Evolutionary conservation across 2,888 invertebrate genomes (phyloP).

Genomic region (Acanthoscelides obtectus): DNA sequence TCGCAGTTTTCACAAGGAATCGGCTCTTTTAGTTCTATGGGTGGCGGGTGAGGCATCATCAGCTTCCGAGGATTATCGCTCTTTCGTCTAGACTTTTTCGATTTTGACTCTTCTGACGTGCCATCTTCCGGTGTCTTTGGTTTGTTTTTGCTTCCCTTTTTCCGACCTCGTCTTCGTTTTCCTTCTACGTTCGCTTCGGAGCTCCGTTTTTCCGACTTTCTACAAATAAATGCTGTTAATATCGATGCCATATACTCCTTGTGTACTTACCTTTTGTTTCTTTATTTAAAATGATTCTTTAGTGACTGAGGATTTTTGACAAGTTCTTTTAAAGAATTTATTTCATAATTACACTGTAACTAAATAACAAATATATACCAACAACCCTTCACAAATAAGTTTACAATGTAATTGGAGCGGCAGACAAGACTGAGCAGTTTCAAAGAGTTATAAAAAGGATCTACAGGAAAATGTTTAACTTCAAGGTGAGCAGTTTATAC

Average conservation of each 20-base stretch:
- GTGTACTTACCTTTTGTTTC: background rate
- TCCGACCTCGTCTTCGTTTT: conserved; percentile 7
- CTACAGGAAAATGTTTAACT: too few species aligned
- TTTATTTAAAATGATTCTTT: too few species aligned
- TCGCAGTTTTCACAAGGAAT: conserved; percentile 10
- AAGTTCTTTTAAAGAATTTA: background rate
- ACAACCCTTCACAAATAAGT: background rate
- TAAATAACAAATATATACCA: background rate
- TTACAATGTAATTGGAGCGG: too few species aligned
- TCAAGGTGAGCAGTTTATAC: too few species aligned
- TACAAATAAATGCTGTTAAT: conserved; percentile 13
- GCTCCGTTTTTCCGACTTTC: conserved; percentile 5
- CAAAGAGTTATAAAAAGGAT: too few species aligned
- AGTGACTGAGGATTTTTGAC: too few species aligned
- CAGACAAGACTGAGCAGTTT: too few species aligned
- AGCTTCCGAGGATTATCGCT: conserved; percentile 19
- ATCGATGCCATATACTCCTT: background rate
- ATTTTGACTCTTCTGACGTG: conserved; percentile 4
- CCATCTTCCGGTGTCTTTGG: conserved; percentile 7
- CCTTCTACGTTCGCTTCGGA: conserved; percentile 1
- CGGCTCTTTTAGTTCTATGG: conserved; percentile 10
- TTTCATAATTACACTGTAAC: background rate
- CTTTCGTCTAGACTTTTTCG: conserved; percentile 16
- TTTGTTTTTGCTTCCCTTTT: conserved; percentile 13
- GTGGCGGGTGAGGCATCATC: conserved; percentile 12